Evolutionary conservation across 2,113 vertebrate species (phyloP), one percentile per base, ranked within the genome.

Genomic region (Balaeniceps rex): DNA sequence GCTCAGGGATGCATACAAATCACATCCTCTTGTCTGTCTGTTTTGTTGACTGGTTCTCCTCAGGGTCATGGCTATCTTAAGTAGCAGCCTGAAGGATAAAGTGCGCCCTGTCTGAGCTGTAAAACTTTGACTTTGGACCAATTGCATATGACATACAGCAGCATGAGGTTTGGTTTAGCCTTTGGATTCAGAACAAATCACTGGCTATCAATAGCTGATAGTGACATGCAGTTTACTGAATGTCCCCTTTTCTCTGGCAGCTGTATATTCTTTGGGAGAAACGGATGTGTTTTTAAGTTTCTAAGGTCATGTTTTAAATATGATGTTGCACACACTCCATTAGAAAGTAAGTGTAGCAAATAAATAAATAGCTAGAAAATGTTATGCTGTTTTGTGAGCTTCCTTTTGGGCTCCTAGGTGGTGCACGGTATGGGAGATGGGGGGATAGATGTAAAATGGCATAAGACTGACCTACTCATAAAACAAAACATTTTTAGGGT

Each of bases 41-140:
- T 98, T 98, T 98, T 98, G 98, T 98, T 98, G 98, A 98, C 98
- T 98, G 97, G 97, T 98, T 98, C 98, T 98, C 98, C 98, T 98
- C 98, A 98, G 98, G 98, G 98, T 98, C 98, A 97, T 96, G 97
- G 97, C 98, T 98, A 98, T 98, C 98, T 98, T 98, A 98, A 98
- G 98, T 97, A 98, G 98, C 97, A 98, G 98, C 97, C 98, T 98
- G 97, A 98, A 98, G 98, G 98, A 98, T 98, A 98, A 98, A 98
- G 97, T 98, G 97, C 98, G 97, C 98, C 97, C 97, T 98, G 98
- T 98, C 98, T 98, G 96, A 98, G 98, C 97, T 98, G 96, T 98
- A 98, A 98, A 98, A 98, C 98, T 98, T 98, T 98, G 98, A 98
- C 98, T 98, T 97, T 97, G 98, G 98, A 98, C 98, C 98, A 98